phyloP scores from a whole-genome alignment of 2,888 invertebrate genomes.

The Pantelozetes paolii region DNA sequence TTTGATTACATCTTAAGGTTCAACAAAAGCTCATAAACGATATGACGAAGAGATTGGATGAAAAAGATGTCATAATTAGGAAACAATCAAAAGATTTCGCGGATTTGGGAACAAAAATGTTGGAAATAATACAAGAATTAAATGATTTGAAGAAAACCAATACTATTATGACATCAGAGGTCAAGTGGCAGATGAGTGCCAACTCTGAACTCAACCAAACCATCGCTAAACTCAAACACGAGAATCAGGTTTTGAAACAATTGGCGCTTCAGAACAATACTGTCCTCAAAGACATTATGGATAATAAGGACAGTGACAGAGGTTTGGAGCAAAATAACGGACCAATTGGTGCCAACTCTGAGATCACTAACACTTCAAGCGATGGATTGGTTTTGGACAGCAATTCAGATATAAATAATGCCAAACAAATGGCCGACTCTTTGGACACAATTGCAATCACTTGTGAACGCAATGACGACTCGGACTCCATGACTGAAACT shows the following conservation, averaged over 20 bases:
- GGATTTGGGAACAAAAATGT: constrained; percentile 19
- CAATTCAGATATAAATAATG: background rate
- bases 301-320: background rate
- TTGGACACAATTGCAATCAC: background rate
- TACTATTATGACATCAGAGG: background rate
- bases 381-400: background rate
- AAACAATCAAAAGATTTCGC: constrained; percentile 15
- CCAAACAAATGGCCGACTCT: background rate
- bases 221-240: constrained; percentile 22
- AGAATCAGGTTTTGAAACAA: constrained; percentile 12
- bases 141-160: constrained; percentile 23
- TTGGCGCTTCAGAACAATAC: constrained; percentile 18
- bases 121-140: background rate
- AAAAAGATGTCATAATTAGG: constrained; percentile 13
- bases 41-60: constrained; percentile 10
- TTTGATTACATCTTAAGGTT: constrained; percentile 7
- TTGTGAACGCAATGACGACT: constrained; percentile 11
- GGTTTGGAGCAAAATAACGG: background rate
- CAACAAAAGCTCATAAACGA: constrained; percentile 31
- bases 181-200: constrained; percentile 33
- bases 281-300: background rate
- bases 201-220: constrained; percentile 23
- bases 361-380: background rate
- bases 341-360: background rate
- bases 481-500: constrained; percentile 22